Evolutionary conservation across 2,113 vertebrate genomes (phyloP).

Genomic region (Meleagris gallopavo): DNA sequence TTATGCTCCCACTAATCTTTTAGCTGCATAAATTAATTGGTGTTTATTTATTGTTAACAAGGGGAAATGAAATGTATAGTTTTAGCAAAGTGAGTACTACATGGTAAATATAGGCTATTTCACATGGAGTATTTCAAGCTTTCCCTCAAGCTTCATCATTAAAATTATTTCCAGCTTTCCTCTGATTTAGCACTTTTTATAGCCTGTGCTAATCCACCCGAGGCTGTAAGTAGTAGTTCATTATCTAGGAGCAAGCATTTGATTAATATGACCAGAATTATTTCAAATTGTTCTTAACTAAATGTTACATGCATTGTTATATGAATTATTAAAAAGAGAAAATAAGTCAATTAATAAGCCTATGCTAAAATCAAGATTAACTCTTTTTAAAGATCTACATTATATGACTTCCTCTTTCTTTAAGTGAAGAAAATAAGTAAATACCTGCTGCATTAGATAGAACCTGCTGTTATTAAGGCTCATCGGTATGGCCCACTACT

Average conservation of each 20-base stretch:
- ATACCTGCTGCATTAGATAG: neutral
- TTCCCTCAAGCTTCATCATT: neutral
- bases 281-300: constrained; percentile 30
- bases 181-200: constrained; percentile 12
- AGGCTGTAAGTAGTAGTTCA: constrained; percentile 10
- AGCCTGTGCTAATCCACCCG: neutral
- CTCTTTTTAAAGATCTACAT: neutral
- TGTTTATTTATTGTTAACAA: constrained; percentile 2
- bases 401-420: neutral
- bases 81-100: neutral
- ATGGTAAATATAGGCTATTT: constrained; percentile 17
- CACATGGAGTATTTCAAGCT: neutral
- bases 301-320: neutral
- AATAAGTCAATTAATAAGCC: neutral
- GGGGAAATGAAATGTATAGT: neutral
- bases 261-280: constrained; percentile 29
- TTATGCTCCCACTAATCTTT: neutral
- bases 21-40: neutral
- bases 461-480: neutral
- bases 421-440: neutral
- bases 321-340: neutral
- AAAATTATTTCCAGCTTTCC: constrained; percentile 25
- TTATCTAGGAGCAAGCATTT: neutral
- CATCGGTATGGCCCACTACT: neutral
- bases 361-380: neutral